Evolutionary conservation across 2,888 invertebrate genomes (phyloP), one percentile per base, ranked within the genome.

Genomic region (Apotomis turbidana): DNA sequence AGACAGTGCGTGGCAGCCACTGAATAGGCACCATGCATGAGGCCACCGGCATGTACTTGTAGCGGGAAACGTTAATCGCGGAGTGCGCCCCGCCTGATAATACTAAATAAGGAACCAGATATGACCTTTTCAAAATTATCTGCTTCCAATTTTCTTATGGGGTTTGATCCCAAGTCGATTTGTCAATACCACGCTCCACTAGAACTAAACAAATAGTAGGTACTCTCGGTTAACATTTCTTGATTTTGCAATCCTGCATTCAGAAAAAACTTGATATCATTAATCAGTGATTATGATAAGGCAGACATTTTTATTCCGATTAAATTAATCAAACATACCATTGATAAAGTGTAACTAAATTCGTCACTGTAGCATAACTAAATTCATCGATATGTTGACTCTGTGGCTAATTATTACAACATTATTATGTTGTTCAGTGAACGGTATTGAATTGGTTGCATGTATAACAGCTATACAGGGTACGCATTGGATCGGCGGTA

Each of bases 361-460:
- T 27, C 27, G 2, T 2, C 27, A 27, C 2, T 27, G 27, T 27
- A 27, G 27, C 2, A 27, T n/a, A 54, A 38, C 38, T n/a, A 58
- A 36, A 62, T 3, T 62, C 12, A 52, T 41, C 44, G 58, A 61
- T 57, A 72, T 72, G 72, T 63, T 62, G 36, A 58, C 58, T 51
- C 49, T 52, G 5, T 68, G 58, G 58, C 36, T 72, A 38, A 52
- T 72, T 72, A 63, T 72, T 63, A 54, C 63, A 9, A 41, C 63
- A 10, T 44, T 59, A 38, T 68, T 63, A 63, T 68, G 72, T 54
- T 54, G 68, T 54, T 46, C 59, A 54, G 72, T 68, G 44, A 72
- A 68, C 13, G 72, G 72, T 72, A 72, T 15, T 59, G 49, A 61
- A 49, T n/a, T 70, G 5, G 0, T 54, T 52, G 44, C 3, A 44